These are phyloP conservation scores for Xylota segnis DNA, from an alignment of 2,888 invertebrate genomes.

Conservation along the genomic window DNA sequence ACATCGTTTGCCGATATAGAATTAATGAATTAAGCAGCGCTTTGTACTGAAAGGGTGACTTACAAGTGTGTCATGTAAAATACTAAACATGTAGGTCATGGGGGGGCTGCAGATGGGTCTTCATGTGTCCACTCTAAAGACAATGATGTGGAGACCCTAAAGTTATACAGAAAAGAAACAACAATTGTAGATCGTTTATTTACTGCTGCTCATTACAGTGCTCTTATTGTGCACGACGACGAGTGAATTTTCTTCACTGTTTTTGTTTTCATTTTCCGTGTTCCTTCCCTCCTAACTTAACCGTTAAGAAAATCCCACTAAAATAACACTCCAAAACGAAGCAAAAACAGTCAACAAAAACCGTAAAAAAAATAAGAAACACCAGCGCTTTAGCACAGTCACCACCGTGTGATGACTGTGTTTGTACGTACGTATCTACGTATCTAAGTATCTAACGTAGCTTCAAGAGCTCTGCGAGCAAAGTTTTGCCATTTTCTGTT, in stretches of 20 bases:
- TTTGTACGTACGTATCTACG: slow-evolving; percentile 50
- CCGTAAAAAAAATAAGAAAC: not conserved
- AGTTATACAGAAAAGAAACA: not conserved
- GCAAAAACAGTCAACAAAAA: slow-evolving; percentile 55
- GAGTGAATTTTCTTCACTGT: slow-evolving; percentile 41
- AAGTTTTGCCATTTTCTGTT: slow-evolving; percentile 67
- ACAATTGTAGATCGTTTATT: slow-evolving; percentile 66
- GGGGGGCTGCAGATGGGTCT: slow-evolving; percentile 24
- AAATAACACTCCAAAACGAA: slow-evolving; percentile 46
- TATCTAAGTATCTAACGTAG: slow-evolving; percentile 65
- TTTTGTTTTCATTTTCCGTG: slow-evolving; percentile 40
- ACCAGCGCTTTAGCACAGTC: slow-evolving; percentile 28
- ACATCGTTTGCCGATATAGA: too few relatives aligned
- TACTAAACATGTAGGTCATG: slow-evolving; percentile 5
- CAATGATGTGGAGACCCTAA: slow-evolving; percentile 2
- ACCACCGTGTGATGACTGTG: slow-evolving; percentile 49
- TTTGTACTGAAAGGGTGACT: slow-evolving; percentile 19
- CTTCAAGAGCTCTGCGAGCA: slow-evolving; percentile 63
- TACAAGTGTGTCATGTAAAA: slow-evolving; percentile 38
- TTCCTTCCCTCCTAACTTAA: slow-evolving; percentile 35
- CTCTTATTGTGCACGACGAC: slow-evolving; percentile 60
- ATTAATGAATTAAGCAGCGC: not conserved
- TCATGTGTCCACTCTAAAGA: not conserved
- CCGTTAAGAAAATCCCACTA: slow-evolving; percentile 72
- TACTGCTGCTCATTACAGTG: slow-evolving; percentile 67